These are phyloP conservation scores for Megastigmus dorsalis DNA, from an alignment of 2,888 invertebrate species.

Conservation along the genomic window DNA sequence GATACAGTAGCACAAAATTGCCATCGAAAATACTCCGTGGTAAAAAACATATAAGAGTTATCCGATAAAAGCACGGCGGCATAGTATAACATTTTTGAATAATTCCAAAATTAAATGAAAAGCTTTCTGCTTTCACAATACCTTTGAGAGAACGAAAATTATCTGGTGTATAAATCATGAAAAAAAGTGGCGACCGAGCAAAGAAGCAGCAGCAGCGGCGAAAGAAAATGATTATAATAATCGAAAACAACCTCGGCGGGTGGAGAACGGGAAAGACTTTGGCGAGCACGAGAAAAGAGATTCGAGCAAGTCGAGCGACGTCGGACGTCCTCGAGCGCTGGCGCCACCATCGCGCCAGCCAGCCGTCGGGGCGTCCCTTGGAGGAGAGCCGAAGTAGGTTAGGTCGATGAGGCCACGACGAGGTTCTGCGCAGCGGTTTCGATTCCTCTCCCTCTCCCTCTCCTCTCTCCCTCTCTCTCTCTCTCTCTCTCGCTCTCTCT, in stretches of 20 bases:
- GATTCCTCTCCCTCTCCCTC: slow-evolving; percentile 59
- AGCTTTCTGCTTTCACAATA: no score
- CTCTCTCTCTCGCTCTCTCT: not conserved
- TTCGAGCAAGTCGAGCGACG: slow-evolving; percentile 59
- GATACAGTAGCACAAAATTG: no score
- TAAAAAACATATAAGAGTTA: no score
- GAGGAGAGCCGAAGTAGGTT: slow-evolving; percentile 65
- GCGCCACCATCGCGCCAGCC: slow-evolving; percentile 59
- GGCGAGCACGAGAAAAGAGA: slow-evolving; percentile 42
- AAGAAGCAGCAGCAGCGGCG: no score
- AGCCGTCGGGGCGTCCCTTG: slow-evolving; percentile 60
- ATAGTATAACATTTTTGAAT: no score
- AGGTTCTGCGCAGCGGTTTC: slow-evolving; percentile 69
- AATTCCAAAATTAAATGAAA: no score
- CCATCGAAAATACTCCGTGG: no score
- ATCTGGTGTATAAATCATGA: no score
- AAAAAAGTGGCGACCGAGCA: no score
- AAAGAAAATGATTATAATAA: no score
- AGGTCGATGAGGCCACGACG: slow-evolving; percentile 71
- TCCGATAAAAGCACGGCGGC: no score
- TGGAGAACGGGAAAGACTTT: slow-evolving; percentile 7
- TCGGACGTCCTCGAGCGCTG: slow-evolving; percentile 62
- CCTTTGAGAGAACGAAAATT: no score
- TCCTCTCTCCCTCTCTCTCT: slow-evolving; percentile 29
- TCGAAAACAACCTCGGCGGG: not conserved